Percentiles rank a stretch among this genome's conserved stretches.
These are phyloP conservation scores for Tenebrosternarchus preto DNA, from an alignment of 2,113 vertebrate genomes.

Conservation along the genomic window DNA sequence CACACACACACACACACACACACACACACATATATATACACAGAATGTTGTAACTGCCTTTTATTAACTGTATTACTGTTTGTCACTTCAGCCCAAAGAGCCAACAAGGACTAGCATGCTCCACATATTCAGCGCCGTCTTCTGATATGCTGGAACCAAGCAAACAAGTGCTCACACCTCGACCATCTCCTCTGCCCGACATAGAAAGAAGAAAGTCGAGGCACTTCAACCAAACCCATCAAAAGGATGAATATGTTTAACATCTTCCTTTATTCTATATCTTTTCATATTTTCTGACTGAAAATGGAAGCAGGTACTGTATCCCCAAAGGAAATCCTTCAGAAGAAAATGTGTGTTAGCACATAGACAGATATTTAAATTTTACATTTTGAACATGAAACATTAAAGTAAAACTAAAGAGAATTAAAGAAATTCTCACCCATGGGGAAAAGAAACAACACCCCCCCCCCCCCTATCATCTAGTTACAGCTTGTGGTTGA, in stretches of 20 bases:
- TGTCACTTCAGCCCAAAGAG: constrained; percentile 24
- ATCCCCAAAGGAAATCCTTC: too few relatives aligned
- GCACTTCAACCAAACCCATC: not conserved
- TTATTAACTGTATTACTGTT: too few relatives aligned
- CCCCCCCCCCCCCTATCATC: too few relatives aligned
- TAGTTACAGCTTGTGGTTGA: too few relatives aligned
- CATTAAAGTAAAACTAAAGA: too few relatives aligned
- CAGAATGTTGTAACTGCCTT: not conserved
- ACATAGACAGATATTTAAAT: too few relatives aligned
- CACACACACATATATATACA: not conserved
- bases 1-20: not conserved
- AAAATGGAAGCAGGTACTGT: not conserved
- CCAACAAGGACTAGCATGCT: not conserved
- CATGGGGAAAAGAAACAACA: too few relatives aligned
- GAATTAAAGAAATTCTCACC: too few relatives aligned
- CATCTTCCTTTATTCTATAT: not conserved
- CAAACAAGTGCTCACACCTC: constrained; percentile 61
- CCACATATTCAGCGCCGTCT: not conserved
- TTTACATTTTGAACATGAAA: too few relatives aligned
- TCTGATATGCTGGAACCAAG: not conserved
- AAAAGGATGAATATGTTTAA: constrained; percentile 29
- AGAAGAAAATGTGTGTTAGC: too few relatives aligned
- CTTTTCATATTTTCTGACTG: not conserved
- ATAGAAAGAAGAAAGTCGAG: not conserved
- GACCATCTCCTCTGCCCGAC: constrained; percentile 60